Conservation (phyloP, 2,888 invertebrate genomes). For the Watsonalla cultraria region DNA sequence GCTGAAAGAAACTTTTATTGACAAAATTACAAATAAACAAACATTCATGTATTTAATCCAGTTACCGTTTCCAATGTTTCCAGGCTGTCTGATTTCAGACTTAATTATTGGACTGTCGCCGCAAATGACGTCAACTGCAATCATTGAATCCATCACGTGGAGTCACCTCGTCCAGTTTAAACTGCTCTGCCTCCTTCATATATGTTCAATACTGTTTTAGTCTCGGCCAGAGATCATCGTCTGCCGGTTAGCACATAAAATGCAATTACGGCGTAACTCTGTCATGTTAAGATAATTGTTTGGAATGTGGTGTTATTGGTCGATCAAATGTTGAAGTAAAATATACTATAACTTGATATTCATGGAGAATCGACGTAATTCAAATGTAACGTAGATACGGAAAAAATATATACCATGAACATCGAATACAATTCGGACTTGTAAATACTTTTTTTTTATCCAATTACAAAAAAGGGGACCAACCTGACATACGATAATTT, state of each 20-base stretch:
- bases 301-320: slow-evolving; percentile 10
- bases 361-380: slow-evolving; percentile 17
- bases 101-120: slow-evolving; percentile 35
- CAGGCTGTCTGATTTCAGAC: slow-evolving; percentile 32
- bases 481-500: too few relatives aligned
- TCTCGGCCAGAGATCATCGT: too few relatives aligned
- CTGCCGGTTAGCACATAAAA: too few relatives aligned
- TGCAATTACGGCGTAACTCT: not conserved
- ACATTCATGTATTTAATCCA: slow-evolving; percentile 21
- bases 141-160: slow-evolving; percentile 38
- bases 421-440: too few relatives aligned
- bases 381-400: slow-evolving; percentile 27
- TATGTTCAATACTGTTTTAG: slow-evolving; percentile 2
- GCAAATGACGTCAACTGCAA: slow-evolving; percentile 43
- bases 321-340: not conserved
- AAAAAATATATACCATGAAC: not conserved
- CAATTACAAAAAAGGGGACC: too few relatives aligned
- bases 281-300: too few relatives aligned
- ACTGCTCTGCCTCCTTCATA: slow-evolving; percentile 14
- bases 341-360: too few relatives aligned
- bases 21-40: not conserved
- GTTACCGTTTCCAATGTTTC: slow-evolving; percentile 26
- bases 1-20: not conserved
- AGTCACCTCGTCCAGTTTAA: slow-evolving; percentile 11
- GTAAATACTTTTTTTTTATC: too few relatives aligned